phyloP scores from a whole-genome alignment of 2,888 invertebrate species.

The Nymphalis urticae region DNA sequence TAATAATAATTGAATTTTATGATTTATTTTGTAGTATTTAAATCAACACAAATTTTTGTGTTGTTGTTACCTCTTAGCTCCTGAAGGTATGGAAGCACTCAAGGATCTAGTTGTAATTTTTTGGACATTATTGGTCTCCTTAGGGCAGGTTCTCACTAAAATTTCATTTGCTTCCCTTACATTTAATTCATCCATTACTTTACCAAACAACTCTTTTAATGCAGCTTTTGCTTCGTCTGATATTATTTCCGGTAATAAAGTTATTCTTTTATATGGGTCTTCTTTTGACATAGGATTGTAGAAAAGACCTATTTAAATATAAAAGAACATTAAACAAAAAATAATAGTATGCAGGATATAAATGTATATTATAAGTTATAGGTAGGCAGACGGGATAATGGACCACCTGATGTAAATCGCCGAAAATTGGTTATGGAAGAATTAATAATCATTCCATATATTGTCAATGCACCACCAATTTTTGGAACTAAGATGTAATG shows the following conservation, averaged over 20 bases:
- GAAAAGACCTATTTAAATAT: conserved; percentile 68
- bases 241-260: conserved; percentile 86
- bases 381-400: no score
- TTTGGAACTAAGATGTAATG: no score
- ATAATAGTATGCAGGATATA: background rate
- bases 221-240: conserved; percentile 84
- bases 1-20: no score
- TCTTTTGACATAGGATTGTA: conserved; percentile 84
- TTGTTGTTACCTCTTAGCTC: conserved; percentile 61
- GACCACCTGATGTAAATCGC: no score
- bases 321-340: conserved; percentile 13
- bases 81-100: conserved; percentile 59
- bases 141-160: conserved; percentile 87
- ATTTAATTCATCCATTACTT: conserved; percentile 86
- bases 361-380: no score
- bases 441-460: no score
- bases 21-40: background rate
- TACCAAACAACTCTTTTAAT: conserved; percentile 84
- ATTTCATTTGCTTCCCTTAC: conserved; percentile 91
- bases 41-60: background rate
- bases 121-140: conserved; percentile 72
- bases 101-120: conserved; percentile 71
- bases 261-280: conserved; percentile 88
- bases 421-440: no score
- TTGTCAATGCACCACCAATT: no score